Percentiles rank a stretch among this genome's conserved stretches.
These are phyloP conservation scores for Kradibia gibbosae DNA, from an alignment of 1,140 invertebrate species.

Conservation along the genomic window DNA sequence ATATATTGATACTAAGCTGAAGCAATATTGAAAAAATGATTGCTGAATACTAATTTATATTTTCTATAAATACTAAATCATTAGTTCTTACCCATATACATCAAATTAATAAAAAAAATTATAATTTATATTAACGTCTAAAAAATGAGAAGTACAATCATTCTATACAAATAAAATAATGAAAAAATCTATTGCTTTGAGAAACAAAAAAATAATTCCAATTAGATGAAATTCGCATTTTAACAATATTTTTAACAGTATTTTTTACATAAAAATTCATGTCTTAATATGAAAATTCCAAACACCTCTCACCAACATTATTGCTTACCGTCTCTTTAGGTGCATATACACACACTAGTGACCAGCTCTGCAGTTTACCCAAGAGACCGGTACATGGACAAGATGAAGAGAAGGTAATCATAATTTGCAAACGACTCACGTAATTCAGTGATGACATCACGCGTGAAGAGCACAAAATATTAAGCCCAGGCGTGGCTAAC, in stretches of 20 bases:
- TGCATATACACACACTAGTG: background rate
- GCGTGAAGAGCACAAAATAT: conserved; percentile 70
- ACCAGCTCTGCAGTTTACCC: conserved; percentile 14
- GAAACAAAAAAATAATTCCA: background rate
- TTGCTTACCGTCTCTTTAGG: conserved; percentile 28
- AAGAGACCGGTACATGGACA: background rate
- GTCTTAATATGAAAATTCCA: conserved; percentile 20
- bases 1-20: background rate
- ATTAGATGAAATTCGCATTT: too few relatives aligned
- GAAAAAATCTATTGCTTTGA: too few relatives aligned
- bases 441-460: conserved; percentile 72
- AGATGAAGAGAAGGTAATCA: conserved; percentile 7
- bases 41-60: background rate
- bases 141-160: too few relatives aligned
- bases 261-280: conserved; percentile 44
- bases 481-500: conserved; percentile 57
- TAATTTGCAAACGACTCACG: conserved; percentile 66
- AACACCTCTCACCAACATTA: conserved; percentile 26
- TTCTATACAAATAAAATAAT: too few relatives aligned
- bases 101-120: background rate
- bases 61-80: background rate
- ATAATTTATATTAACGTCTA: too few relatives aligned
- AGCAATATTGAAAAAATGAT: background rate
- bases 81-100: background rate
- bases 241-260: too few relatives aligned